phyloP scores from a whole-genome alignment of 2,113 vertebrate genomes.

The Nanorana parkeri region DNA sequence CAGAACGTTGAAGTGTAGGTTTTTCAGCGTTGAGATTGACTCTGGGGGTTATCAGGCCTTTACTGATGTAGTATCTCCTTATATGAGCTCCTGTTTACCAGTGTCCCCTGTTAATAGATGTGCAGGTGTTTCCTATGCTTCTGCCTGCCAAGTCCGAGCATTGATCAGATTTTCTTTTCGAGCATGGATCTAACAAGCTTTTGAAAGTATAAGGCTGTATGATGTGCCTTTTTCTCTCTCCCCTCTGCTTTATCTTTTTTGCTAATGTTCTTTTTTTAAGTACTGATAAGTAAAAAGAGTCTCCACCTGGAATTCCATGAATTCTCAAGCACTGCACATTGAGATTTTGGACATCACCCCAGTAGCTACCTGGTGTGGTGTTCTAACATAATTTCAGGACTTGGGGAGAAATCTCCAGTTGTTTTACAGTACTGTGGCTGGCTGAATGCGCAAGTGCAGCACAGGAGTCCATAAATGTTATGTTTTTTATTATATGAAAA shows the following conservation, averaged over 20 bases:
- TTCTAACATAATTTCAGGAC: no score
- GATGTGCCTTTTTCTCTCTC: neutral
- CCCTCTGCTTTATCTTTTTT: neutral
- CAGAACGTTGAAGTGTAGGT: constrained; percentile 15
- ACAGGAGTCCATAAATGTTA: no score
- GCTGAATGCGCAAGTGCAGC: no score
- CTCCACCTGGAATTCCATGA: neutral
- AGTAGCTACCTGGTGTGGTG: neutral
- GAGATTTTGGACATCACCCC: neutral
- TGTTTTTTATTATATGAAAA: no score
- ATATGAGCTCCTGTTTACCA: constrained; percentile 26
- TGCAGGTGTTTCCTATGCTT: constrained; percentile 26
- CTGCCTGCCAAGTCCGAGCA: constrained; percentile 28
- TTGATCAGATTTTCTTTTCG: constrained; percentile 37
- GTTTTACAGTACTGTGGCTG: no score
- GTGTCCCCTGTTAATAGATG: constrained; percentile 41
- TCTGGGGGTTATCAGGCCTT: constrained; percentile 17
- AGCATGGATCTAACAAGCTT: constrained; percentile 24
- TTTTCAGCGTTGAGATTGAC: constrained; percentile 20
- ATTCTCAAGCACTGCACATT: neutral
- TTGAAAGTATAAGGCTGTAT: constrained; percentile 11
- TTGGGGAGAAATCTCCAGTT: no score
- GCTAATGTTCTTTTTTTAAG: constrained; percentile 19
- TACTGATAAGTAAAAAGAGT: neutral
- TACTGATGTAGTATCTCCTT: constrained; percentile 2